These are phyloP conservation scores for Bothrops jararaca DNA, from an alignment of 2,113 vertebrate genomes.

Conservation along the genomic window DNA sequence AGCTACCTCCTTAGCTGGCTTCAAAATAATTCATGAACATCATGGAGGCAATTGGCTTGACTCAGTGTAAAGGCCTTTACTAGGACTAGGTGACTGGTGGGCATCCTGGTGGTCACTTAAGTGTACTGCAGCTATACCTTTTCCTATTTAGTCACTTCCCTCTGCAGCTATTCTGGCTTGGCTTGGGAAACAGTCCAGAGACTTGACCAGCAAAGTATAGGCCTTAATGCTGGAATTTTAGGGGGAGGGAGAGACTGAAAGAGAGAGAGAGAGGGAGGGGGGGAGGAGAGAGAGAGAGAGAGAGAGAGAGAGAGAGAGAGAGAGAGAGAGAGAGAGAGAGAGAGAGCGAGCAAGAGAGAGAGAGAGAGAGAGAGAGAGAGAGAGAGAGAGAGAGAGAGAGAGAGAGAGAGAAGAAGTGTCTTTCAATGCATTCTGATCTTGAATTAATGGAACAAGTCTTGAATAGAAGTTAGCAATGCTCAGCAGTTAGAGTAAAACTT, in stretches of 20 bases:
- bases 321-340: background rate
- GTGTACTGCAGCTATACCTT: background rate
- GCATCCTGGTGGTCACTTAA: background rate
- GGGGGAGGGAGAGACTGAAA: background rate
- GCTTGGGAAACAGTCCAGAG: background rate
- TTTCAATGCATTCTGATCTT: background rate
- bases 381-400: background rate
- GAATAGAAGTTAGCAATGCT: background rate
- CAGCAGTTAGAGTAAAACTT: background rate
- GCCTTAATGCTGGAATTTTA: background rate
- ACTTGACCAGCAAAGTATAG: background rate
- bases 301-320: background rate
- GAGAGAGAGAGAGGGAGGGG: too few species aligned
- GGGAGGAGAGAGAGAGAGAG: background rate
- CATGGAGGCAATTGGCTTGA: background rate
- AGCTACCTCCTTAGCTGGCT: background rate
- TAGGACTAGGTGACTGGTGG: background rate
- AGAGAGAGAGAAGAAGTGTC: background rate
- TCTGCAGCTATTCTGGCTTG: background rate
- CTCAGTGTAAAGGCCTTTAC: background rate
- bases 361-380: accelerated
- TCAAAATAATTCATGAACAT: background rate
- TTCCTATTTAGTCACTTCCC: background rate
- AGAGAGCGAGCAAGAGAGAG: background rate
- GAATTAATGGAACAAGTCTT: background rate